These are phyloP conservation scores for Alentia gelatinosa DNA, from an alignment of 2,888 invertebrate genomes.

Conservation along the genomic window DNA sequence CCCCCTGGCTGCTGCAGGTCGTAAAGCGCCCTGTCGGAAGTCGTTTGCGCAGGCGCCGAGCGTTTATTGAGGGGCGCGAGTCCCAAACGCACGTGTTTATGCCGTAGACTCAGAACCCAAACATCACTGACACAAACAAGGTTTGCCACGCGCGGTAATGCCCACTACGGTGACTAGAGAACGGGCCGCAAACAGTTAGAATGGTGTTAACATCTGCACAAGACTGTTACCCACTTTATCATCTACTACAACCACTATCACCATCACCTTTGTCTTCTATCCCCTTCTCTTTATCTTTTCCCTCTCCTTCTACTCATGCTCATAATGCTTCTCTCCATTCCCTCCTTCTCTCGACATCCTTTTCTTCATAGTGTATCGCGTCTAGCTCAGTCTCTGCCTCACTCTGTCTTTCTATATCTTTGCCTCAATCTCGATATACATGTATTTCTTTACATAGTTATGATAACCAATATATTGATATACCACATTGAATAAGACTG, in stretches of 20 bases:
- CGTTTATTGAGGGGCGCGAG: not conserved
- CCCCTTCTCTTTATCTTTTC: not conserved
- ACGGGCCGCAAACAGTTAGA: too few relatives aligned
- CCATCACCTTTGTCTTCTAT: not conserved
- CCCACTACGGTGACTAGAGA: too few relatives aligned
- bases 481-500: too few relatives aligned
- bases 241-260: too few relatives aligned
- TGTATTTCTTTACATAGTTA: too few relatives aligned
- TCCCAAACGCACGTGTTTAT: not conserved
- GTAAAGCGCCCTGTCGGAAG: not conserved
- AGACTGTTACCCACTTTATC: too few relatives aligned
- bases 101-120: not conserved
- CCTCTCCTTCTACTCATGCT: not conserved
- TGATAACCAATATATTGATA: too few relatives aligned
- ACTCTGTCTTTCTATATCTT: not conserved
- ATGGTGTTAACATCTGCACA: too few relatives aligned
- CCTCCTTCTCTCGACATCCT: not conserved
- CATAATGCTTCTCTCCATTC: not conserved
- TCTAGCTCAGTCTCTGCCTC: not conserved
- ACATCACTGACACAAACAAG: not conserved
- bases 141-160: too few relatives aligned
- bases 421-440: not conserved
- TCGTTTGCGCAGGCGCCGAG: not conserved
- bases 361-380: not conserved
- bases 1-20: not conserved